These are phyloP conservation scores for Unio delphinus DNA, from an alignment of 2,888 invertebrate genomes.

Conservation along the genomic window DNA sequence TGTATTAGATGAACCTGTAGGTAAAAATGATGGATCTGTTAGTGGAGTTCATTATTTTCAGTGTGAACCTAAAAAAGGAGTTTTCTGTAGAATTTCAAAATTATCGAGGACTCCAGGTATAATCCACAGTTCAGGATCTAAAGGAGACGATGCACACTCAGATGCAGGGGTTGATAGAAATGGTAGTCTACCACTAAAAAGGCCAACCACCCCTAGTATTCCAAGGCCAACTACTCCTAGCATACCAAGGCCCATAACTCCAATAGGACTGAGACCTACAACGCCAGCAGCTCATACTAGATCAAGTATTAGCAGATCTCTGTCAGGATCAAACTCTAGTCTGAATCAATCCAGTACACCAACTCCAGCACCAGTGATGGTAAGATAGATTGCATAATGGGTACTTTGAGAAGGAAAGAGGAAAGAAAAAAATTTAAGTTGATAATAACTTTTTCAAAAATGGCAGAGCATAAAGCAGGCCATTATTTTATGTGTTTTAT, in stretches of 20 bases:
- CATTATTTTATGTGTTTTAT: too few species aligned
- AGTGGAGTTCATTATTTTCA: constrained; percentile 70
- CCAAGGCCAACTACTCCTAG: constrained; percentile 34
- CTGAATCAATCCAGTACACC: constrained; percentile 40
- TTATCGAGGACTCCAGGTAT: constrained; percentile 72
- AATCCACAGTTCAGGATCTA: constrained; percentile 22
- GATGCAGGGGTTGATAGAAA: constrained; percentile 31
- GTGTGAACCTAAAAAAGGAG: constrained; percentile 70
- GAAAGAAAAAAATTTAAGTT: too few species aligned
- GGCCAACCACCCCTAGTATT: constrained; percentile 32
- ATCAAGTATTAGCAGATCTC: constrained; percentile 19
- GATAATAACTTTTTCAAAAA: too few species aligned
- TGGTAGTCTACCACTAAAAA: constrained; percentile 18
- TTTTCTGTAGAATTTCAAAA: constrained; percentile 79
- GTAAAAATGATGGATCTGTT: constrained; percentile 72
- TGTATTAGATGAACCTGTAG: constrained; percentile 68
- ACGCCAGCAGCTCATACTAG: constrained; percentile 5
- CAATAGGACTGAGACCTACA: neutral
- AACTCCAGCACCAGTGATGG: constrained; percentile 13
- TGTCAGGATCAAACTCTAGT: constrained; percentile 55
- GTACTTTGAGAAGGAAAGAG: too few species aligned
- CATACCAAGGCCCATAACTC: constrained; percentile 25
- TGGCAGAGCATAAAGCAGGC: too few species aligned
- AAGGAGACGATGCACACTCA: constrained; percentile 26
- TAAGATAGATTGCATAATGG: too few species aligned